Evolutionary conservation across 2,113 vertebrate genomes (phyloP), one percentile per base, ranked within the genome.

Genomic region (Tupaia tana): DNA sequence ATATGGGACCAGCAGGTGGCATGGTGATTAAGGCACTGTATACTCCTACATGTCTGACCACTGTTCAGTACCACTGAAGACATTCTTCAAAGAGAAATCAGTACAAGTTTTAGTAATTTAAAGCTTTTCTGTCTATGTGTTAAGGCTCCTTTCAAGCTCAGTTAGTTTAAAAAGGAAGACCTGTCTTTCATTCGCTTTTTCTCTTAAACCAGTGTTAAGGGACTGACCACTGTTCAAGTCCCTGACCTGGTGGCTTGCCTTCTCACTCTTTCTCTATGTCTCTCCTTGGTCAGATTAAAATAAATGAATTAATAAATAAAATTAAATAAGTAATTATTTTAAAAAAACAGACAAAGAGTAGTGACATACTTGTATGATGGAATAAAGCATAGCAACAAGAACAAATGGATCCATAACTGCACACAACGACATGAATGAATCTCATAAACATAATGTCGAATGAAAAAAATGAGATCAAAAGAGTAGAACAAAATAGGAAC

Each of bases 141-240:
- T 67, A 81, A 92, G 59, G 54, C 6, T 92, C 16, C 66, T 78
- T 93, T 84, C n/a, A 29, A 92, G 70, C 75, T 92, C 16, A 70
- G 61, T 79, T 86, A 66, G 73, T 81, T 82, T 67, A 18, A 78
- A 93, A 94, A 74, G 25, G 7, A 12, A 34, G 15, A 27, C 86
- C 27, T 90, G 75, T 69, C 19, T 75, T 85, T 89, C 81, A 75
- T 20, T 7, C 27, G 63, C 93, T 81, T 83, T 77, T 81, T 85
- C 19, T 86, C 54, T 1, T 78, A n/a, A 9, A 93, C 34, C 89
- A 85, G 31, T 3, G 29, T 22, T 77, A 87, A 85, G 25, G 43
- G 43, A 43, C 43, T 43, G 43, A 43, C 43, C 43, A 43, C 43
- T 43, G 43, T 43, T 43, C 43, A 43, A 43, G 43, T 43, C 43